Conservation (phyloP, 2,797 vertebrate species). For the Rhinophrynus dorsalis region DNA sequence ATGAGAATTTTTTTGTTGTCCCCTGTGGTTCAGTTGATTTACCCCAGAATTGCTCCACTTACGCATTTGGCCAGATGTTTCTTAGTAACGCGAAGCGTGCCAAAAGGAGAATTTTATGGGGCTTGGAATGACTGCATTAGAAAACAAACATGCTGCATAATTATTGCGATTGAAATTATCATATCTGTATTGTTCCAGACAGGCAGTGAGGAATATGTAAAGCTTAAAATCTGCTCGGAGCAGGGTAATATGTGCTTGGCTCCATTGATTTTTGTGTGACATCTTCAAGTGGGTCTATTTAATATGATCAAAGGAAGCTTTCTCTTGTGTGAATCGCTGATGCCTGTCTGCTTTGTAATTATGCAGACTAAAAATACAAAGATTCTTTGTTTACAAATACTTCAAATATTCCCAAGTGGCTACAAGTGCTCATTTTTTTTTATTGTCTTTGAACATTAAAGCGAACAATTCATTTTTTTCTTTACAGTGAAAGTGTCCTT, state of each 20-base stretch:
- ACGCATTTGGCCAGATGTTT: no score
- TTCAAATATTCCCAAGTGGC: slow-evolving; percentile 27
- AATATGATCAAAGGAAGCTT: background rate
- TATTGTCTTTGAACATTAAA: slow-evolving; percentile 17
- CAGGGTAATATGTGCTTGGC: background rate
- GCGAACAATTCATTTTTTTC: background rate
- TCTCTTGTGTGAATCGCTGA: background rate
- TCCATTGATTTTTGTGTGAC: slow-evolving; percentile 2
- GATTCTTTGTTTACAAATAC: slow-evolving; percentile 24
- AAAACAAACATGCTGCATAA: no score
- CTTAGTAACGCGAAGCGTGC: no score
- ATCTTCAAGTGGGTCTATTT: background rate
- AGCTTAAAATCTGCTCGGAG: background rate
- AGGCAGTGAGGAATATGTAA: no score
- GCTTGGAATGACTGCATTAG: no score
- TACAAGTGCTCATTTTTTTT: background rate
- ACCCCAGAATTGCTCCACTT: no score
- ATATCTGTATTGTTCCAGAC: no score
- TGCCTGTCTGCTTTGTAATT: background rate
- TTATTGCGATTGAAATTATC: no score
- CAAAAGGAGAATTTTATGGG: no score
- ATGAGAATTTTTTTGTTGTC: no score
- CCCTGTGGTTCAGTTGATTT: no score
- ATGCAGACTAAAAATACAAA: slow-evolving; percentile 17
- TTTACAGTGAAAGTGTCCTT: background rate